Evolutionary conservation across 1,140 invertebrate species (phyloP), one percentile per base, ranked within the genome.

Genomic region (Temnothorax nylanderi): DNA sequence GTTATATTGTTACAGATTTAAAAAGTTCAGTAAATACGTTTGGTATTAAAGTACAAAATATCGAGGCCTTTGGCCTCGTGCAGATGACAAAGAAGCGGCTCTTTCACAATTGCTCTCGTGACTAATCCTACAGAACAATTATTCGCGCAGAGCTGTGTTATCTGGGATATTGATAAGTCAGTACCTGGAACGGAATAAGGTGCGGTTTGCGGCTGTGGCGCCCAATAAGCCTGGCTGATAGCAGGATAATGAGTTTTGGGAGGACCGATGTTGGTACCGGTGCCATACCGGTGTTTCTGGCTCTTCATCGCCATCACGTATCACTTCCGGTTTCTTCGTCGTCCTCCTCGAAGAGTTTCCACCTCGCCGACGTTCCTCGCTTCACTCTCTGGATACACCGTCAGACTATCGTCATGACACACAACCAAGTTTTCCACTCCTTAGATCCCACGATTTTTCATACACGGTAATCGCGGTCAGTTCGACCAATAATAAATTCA

Each of bases 201-300:
- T 90, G 96, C 97, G 90, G 96, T 97, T 94, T 97, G 96, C 75
- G 97, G 96, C 90, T 97, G 97, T 86, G 97, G 97, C 91, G 97
- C 96, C 97, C 97, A 98, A 94, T 98, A 98, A 92, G 97, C 96
- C 92, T 97, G 96, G 95, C 96, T 97, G 95, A 98, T 98, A 87
- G 97, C 96, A 91, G 97, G 97, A 96, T 97, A 98, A 93, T 95
- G 96, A 76, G 89, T 80, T 86, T 92, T 92, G 49, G 90, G 85
- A 89, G 88, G 67, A 26, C 95, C 94, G 58, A 93, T 89, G 87
- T 26, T 87, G 74, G 87, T 69, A 51, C 89, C 89, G 69, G 80
- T 77, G 64, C 26, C 18, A 54, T 93, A 90, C 54, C 80, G 80
- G 76, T 93, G 93, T 90, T 95, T 95, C 85, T 93, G 91, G 77